phyloP scores from a whole-genome alignment of 2,888 invertebrate genomes.

The Bembecia ichneumoniformis region DNA sequence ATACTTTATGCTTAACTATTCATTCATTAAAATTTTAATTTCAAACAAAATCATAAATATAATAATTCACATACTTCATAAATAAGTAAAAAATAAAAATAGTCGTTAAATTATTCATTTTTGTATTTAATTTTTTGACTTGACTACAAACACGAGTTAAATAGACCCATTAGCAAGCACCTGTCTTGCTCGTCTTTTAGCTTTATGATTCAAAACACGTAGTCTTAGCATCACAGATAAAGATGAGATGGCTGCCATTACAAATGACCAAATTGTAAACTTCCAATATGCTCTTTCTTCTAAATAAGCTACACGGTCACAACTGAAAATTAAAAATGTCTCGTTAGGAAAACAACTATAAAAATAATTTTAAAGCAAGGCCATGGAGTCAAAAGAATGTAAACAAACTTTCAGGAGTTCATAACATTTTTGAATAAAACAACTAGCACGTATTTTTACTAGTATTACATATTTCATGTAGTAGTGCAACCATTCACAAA shows the following conservation, averaged over 20 bases:
- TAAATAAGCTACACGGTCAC: conserved; percentile 86
- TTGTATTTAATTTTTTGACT: not conserved
- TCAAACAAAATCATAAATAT: not conserved
- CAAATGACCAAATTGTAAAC: conserved; percentile 81
- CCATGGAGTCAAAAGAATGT: no score
- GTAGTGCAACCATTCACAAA: no score
- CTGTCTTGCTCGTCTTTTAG: conserved; percentile 78
- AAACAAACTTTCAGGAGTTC: no score
- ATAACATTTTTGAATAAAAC: no score
- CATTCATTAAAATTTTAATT: no score
- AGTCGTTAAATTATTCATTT: not conserved
- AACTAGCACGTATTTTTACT: no score
- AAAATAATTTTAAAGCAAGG: not conserved
- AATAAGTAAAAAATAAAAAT: not conserved
- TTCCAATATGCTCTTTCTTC: conserved; percentile 89
- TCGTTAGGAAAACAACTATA: no score
- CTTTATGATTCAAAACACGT: conserved; percentile 76
- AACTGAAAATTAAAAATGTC: conserved; percentile 69
- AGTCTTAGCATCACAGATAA: conserved; percentile 76
- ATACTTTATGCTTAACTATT: conserved; percentile 60
- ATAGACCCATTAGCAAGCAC: conserved; percentile 77
- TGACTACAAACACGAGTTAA: conserved; percentile 13
- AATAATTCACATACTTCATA: no score
- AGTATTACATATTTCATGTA: no score
- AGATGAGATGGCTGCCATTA: conserved; percentile 76